Conservation (phyloP, 2,797 vertebrate genomes). For the Syndactyla subalaris region DNA sequence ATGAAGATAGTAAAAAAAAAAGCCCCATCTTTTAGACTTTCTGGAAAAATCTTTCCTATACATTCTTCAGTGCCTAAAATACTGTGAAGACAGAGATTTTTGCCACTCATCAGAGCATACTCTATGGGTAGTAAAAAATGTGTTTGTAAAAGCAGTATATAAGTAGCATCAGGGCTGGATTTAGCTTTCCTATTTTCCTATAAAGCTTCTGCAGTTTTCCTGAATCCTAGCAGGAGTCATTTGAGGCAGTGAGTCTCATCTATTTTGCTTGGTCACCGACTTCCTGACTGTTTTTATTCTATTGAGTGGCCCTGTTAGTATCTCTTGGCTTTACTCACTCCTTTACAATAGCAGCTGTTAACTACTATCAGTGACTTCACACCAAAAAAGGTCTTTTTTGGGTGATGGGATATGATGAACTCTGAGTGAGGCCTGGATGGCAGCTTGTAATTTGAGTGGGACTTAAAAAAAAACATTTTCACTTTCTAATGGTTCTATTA, state of each 20-base stretch:
- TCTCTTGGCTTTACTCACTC: neutral
- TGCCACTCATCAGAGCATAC: neutral
- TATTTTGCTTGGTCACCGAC: neutral
- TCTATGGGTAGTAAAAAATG: neutral
- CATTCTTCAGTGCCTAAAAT: neutral
- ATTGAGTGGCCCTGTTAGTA: neutral
- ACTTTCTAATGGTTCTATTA: neutral
- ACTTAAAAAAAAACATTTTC: neutral
- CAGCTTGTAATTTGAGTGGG: neutral
- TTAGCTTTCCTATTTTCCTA: neutral
- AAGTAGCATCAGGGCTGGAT: neutral
- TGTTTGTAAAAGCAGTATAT: neutral
- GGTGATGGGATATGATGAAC: neutral
- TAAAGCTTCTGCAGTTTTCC: neutral
- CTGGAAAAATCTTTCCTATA: neutral
- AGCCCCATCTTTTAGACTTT: neutral
- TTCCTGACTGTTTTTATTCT: neutral
- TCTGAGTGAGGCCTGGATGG: neutral
- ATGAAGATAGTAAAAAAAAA: neutral
- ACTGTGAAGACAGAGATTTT: neutral
- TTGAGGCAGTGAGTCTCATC: neutral
- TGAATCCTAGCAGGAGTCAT: neutral
- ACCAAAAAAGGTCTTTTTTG: neutral
- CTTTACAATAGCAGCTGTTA: neutral
- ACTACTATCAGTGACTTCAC: neutral